phyloP scores from a whole-genome alignment of 2,797 vertebrate genomes.

The Dromococcyx pavoninus region DNA sequence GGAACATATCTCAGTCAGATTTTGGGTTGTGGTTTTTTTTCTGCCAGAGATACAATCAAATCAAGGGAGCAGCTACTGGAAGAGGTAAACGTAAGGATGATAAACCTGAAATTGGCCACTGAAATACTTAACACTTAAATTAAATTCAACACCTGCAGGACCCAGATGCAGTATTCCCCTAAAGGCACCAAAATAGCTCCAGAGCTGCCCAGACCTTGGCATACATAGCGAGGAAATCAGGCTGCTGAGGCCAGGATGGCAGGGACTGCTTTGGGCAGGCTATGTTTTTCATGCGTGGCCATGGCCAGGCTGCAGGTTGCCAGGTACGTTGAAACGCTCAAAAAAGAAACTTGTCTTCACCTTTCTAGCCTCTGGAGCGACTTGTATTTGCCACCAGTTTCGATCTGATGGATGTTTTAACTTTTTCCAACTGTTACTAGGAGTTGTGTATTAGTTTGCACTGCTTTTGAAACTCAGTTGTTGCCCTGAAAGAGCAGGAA shows the following conservation, averaged over 20 bases:
- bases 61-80: neutral
- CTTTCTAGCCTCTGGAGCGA: neutral
- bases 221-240: neutral
- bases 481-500: slow-evolving; percentile 56
- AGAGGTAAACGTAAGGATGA: neutral
- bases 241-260: neutral
- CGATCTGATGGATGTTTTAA: slow-evolving; percentile 34
- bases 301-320: neutral
- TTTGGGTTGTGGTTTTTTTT: fast-evolving
- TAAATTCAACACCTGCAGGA: neutral
- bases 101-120: neutral
- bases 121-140: neutral
- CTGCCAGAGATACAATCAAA: neutral
- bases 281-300: neutral
- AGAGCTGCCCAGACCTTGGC: neutral
- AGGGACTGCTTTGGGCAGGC: neutral
- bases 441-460: slow-evolving; percentile 24
- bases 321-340: neutral
- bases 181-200: neutral
- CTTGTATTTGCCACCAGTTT: neutral
- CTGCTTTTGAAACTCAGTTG: slow-evolving; percentile 38
- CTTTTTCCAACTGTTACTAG: slow-evolving; percentile 25
- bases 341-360: slow-evolving; percentile 7
- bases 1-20: neutral
- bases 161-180: neutral